A percentile compares a stretch with the other conserved stretches of the same genome.
phyloP scores from a whole-genome alignment of 2,797 vertebrate species.

The Acanthurus lineatus region DNA sequence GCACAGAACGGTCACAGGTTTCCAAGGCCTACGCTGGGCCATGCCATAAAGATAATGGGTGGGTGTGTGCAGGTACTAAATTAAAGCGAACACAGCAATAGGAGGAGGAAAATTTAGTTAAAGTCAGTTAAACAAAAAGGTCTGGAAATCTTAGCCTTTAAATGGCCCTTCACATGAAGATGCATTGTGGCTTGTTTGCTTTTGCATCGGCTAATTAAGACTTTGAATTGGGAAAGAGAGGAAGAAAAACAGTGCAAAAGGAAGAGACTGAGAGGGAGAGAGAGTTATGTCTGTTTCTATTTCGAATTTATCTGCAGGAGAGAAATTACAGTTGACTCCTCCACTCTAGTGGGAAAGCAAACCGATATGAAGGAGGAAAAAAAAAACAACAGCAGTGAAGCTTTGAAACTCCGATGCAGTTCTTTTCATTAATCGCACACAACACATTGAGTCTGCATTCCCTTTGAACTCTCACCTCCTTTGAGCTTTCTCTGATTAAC shows the following conservation, averaged over 20 bases:
- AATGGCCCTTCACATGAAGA: slow-evolving; percentile 63
- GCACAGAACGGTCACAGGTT: slow-evolving; percentile 60
- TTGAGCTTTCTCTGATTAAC: slow-evolving; percentile 71
- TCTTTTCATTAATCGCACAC: slow-evolving; percentile 75
- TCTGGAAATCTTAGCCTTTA: slow-evolving; percentile 27
- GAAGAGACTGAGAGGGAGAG: slow-evolving; percentile 38
- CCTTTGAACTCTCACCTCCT: slow-evolving; percentile 69
- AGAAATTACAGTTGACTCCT: slow-evolving; percentile 85
- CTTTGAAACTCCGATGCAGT: slow-evolving; percentile 76
- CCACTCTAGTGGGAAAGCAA: slow-evolving; percentile 76
- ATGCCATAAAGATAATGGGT: slow-evolving; percentile 79
- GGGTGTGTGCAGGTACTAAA: slow-evolving; percentile 74
- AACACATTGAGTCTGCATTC: slow-evolving; percentile 64
- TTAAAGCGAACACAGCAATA: slow-evolving; percentile 61
- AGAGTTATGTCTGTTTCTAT: slow-evolving; percentile 81
- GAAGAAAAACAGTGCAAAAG: slow-evolving; percentile 34
- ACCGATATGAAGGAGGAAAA: slow-evolving; percentile 72
- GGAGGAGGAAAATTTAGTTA: slow-evolving; percentile 57
- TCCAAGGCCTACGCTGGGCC: slow-evolving; percentile 48
- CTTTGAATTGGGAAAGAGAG: slow-evolving; percentile 47
- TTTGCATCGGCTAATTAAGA: slow-evolving; percentile 84
- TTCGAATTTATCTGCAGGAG: slow-evolving; percentile 79
- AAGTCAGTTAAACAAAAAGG: slow-evolving; percentile 51
- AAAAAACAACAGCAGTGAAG: slow-evolving; percentile 66
- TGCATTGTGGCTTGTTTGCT: slow-evolving; percentile 72